Evolutionary conservation across 2,888 invertebrate species (phyloP), one percentile per base, ranked within the genome.

Genomic region (Eucera pruinosa): DNA sequence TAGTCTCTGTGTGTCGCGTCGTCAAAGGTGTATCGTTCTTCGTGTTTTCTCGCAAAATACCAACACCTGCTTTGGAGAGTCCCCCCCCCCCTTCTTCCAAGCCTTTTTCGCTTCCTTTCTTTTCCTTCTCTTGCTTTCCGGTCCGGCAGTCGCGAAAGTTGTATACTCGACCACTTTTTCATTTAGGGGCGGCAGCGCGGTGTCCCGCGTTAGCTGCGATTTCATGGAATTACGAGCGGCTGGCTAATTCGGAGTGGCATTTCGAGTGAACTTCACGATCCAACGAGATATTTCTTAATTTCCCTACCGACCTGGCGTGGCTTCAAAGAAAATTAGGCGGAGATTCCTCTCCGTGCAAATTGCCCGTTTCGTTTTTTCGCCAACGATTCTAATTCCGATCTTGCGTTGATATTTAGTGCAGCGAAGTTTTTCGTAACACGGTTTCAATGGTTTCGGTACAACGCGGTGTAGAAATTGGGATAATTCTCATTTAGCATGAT

Each of bases 261-360:
- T 36, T 13, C 5, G 6, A 6, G n/a, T 20, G 62, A 55, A 43
- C 23, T 18, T 25, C 23, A 36, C 13, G 57, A 45, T 39, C 30
- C 58, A 5, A 20, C 20, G 41, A 25, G n/a, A 67, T 72, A 67
- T 76, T 76, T 62, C 62, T 72, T 64, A 58, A 72, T 77, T 77
- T 67, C 39, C 7, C 30, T 2, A 50, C 27, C 6, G 18, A 15
- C 9, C 18, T 13, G n/a, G n/a, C 39, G 30, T 43, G 30, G 48
- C 60, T 18, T 15, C 13, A 25, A 48, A 41, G 47, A 30, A 60
- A 43, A 66, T 33, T 41, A 23, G 52, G 30, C 2, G 20, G 0
- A 23, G 20, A 15, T n/a, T 25, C n/a, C 45, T 20, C 25, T 41
- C 47, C 15, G 39, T 43, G 60, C 15, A 67, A 76, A 76, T 76